Percentiles rank a stretch among this genome's conserved stretches.
Conservation (phyloP, 2,888 invertebrate species). For the Gymnoscelis rufifasciata region DNA sequence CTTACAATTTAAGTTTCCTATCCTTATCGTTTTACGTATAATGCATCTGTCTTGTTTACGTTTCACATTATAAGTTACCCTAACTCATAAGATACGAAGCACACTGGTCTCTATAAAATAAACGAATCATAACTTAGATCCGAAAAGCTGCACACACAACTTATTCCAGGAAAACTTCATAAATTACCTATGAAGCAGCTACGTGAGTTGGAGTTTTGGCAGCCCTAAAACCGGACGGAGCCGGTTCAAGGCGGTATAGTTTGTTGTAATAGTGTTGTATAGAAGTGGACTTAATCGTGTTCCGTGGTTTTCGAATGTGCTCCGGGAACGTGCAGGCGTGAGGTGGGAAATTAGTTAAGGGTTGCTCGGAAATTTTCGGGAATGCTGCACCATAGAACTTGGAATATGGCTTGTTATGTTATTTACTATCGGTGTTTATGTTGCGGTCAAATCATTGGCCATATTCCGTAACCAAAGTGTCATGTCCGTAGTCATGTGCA, state of each 20-base stretch:
- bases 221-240: constrained; percentile 34
- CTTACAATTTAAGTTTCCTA: too few species aligned
- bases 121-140: constrained; percentile 15
- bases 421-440: not conserved
- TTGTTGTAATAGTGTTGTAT: constrained; percentile 50
- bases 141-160: constrained; percentile 9
- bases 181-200: constrained; percentile 18
- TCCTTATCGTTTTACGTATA: too few species aligned
- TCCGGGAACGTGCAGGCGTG: constrained; percentile 41
- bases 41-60: not conserved
- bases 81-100: not conserved
- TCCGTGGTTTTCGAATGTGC: constrained; percentile 51
- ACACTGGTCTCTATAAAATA: not conserved
- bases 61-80: not conserved
- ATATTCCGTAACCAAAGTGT: too few species aligned
- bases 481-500: too few species aligned
- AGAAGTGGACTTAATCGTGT: constrained; percentile 53
- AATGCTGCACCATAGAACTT: constrained; percentile 16
- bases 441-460: too few species aligned
- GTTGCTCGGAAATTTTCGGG: constrained; percentile 27
- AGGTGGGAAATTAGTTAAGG: constrained; percentile 46
- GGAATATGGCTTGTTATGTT: constrained; percentile 1
- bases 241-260: constrained; percentile 40
- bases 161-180: constrained; percentile 17
- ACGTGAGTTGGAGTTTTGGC: constrained; percentile 36